Evolutionary conservation across 2,888 invertebrate genomes (phyloP), one percentile per base, ranked within the genome.

Genomic region (Conops quadrifasciatus): DNA sequence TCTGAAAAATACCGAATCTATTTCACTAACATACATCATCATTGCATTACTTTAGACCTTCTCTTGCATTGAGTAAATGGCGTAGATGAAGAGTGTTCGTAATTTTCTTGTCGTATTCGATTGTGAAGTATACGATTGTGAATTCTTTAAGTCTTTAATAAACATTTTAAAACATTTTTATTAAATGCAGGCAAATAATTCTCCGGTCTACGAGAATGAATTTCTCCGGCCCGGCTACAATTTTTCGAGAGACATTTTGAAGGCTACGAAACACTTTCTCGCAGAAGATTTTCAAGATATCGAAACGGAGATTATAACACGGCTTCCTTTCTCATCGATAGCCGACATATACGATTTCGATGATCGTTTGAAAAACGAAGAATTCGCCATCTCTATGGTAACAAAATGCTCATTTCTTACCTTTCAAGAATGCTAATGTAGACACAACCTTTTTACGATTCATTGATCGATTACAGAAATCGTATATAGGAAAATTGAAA

Each of bases 321-420:
- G 16, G 2, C 63, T 63, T 24, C 63, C 63, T 15, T 24, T 63
- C 13, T 16, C 16, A 45, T 21, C 47, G 4, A 45, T 63, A 45
- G 47, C 47, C 3, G 63, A 63, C 26, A 4, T 63, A 21, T 63
- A 63, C 47, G 45, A 63, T 15, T 26, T 63, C 24, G 63, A 63
- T 47, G 13, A 26, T 11, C 63, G 63, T 0, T 26, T 63, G 9
- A 45, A 45, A 16, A 47, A 47, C 26, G 26, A 21, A 45, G 47
- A 63, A 16, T 45, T 45, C 26, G 63, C 63, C 45, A 47, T 47
- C 26, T 24, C 47, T 15, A 49, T 63, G 63, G 63, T 63, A 59
- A n/a, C 15, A 9, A 21, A 2, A 63, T 24, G 13, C 2, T 21
- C 4, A 49, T 49, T 16, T 13, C n/a, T n/a, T n/a, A n/a, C n/a